Percentiles rank a stretch among this genome's conserved stretches.
phyloP scores from a whole-genome alignment of 2,888 invertebrate genomes.

The Rhorus exstirpatorius region DNA sequence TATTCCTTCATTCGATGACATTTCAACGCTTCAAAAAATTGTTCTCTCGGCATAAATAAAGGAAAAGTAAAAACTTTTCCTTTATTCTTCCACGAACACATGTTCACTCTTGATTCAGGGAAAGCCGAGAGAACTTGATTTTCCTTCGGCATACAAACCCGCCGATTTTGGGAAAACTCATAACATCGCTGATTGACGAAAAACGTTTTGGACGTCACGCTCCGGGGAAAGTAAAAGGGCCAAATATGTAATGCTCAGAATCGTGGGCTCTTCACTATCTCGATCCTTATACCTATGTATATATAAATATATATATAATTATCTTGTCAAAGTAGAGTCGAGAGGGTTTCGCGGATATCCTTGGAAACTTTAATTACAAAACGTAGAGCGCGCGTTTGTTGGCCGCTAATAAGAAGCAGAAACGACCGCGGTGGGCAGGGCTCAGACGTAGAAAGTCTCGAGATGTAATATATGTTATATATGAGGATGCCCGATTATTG shows the following conservation, averaged over 20 bases:
- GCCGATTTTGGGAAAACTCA: neutral
- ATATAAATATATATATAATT: conserved; percentile 77
- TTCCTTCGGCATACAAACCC: neutral
- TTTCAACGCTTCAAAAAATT: too few species aligned
- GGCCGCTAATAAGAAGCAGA: neutral
- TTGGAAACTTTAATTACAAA: conserved; percentile 41
- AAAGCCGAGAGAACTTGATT: too few species aligned
- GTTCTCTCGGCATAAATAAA: too few species aligned
- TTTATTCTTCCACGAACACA: too few species aligned
- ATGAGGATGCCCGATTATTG: too few species aligned
- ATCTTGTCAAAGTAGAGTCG: conserved; percentile 76
- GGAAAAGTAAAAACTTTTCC: too few species aligned
- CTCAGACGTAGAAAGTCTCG: conserved; percentile 5
- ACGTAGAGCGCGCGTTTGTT: neutral
- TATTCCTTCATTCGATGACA: too few species aligned
- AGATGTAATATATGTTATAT: too few species aligned
- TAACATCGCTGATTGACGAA: neutral
- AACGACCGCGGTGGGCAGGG: neutral
- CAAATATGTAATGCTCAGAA: too few species aligned
- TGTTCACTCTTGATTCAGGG: too few species aligned
- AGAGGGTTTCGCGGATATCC: conserved; percentile 21
- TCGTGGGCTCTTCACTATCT: conserved; percentile 4
- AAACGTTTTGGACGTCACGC: neutral
- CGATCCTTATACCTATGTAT: too few species aligned
- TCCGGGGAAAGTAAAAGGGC: conserved; percentile 3